Conservation (phyloP, 2,888 invertebrate genomes). For the Tachina grossa region DNA sequence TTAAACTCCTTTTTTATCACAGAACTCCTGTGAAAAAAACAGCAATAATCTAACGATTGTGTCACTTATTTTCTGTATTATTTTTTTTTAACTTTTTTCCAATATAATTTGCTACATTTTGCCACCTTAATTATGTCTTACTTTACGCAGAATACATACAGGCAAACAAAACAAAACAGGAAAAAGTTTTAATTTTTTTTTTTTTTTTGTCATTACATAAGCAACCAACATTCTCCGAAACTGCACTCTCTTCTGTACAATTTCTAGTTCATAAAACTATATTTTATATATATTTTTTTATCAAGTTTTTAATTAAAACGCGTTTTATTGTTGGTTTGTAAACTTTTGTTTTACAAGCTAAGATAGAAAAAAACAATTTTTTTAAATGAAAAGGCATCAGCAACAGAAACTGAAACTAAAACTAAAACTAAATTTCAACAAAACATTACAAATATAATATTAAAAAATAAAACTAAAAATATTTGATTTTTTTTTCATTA, state of each 20-base stretch:
- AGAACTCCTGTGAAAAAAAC: not conserved
- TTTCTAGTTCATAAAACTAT: slow-evolving; percentile 60
- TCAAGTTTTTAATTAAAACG: slow-evolving; percentile 55
- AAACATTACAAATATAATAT: slow-evolving; percentile 11
- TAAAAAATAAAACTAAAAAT: slow-evolving; percentile 11
- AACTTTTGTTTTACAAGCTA: slow-evolving; percentile 49
- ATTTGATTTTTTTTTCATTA: slow-evolving; percentile 42
- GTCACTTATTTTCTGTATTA: not conserved
- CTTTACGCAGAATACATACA: not conserved
- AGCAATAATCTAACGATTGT: not conserved
- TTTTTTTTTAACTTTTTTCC: not conserved
- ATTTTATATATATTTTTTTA: slow-evolving; percentile 21
- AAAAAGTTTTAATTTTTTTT: slow-evolving; percentile 31
- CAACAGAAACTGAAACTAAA: slow-evolving; percentile 42
- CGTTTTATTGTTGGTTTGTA: slow-evolving; percentile 56
- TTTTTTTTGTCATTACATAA: slow-evolving; percentile 12
- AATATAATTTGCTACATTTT: slow-evolving; percentile 27
- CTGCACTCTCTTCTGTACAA: slow-evolving; percentile 39
- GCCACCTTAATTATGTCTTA: slow-evolving; percentile 34
- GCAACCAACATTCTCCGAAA: slow-evolving; percentile 46
- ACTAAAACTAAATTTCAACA: slow-evolving; percentile 30
- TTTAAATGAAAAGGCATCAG: slow-evolving; percentile 33
- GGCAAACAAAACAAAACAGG: not conserved
- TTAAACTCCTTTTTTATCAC: not conserved
- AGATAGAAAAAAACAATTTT: slow-evolving; percentile 4